Evolutionary conservation across 2,888 invertebrate genomes (phyloP).

Genomic region (Theodoxus fluviatilis): DNA sequence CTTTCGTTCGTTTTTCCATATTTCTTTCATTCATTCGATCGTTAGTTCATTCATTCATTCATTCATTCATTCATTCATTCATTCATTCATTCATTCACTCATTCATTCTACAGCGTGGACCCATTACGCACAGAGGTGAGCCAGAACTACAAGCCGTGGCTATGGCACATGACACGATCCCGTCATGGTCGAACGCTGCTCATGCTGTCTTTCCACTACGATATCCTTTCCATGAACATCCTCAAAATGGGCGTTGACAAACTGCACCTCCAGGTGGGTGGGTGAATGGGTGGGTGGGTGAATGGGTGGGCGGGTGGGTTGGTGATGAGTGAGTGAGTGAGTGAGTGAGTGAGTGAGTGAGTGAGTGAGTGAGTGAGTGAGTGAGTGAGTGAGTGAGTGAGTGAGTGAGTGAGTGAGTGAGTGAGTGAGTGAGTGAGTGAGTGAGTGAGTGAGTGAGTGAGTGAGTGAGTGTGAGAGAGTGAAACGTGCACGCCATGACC

Average conservation of each 20-base stretch:
- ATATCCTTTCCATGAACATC: conserved; percentile 55
- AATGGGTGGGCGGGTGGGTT: neutral
- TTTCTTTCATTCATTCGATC: neutral
- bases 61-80: neutral
- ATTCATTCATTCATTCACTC: too few species aligned
- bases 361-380: neutral
- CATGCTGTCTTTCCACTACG: conserved; percentile 60
- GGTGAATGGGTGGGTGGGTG: conserved; percentile 15
- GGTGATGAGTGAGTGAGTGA: conserved; percentile 34
- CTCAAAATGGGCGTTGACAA: conserved; percentile 58
- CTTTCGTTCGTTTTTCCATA: neutral
- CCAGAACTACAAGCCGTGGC: conserved; percentile 46
- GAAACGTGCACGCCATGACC: too few species aligned
- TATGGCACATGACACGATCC: conserved; percentile 56
- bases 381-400: neutral
- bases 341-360: conserved; percentile 13
- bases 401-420: neutral
- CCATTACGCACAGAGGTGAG: conserved; percentile 8
- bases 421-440: neutral
- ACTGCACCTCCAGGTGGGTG: conserved; percentile 57
- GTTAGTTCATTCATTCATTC: neutral
- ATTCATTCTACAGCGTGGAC: neutral
- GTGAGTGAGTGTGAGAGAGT: too few species aligned
- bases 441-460: conserved; percentile 9
- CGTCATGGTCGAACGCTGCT: conserved; percentile 59